These are phyloP conservation scores for Tinamus guttatus DNA, from an alignment of 2,113 vertebrate genomes.

Conservation along the genomic window DNA sequence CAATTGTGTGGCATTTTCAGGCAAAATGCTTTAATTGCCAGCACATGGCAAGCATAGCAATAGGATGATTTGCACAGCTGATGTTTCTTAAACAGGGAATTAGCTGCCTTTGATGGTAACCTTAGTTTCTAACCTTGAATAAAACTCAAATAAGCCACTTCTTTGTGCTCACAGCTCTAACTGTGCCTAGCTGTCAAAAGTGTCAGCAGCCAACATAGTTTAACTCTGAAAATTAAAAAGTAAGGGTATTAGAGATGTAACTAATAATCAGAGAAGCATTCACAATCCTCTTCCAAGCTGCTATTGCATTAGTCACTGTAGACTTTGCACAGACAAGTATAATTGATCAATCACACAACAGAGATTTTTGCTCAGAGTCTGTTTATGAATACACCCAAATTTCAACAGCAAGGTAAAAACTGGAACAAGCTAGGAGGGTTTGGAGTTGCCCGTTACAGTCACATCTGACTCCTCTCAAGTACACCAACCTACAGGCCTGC, in stretches of 20 bases:
- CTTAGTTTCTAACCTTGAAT: constrained; percentile 35
- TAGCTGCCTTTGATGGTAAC: constrained; percentile 36
- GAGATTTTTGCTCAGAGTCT: background rate
- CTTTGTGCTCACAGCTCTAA: constrained; percentile 7
- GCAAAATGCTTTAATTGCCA: constrained; percentile 60
- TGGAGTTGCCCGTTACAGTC: background rate
- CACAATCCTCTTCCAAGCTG: background rate
- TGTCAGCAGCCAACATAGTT: background rate
- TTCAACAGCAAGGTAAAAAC: background rate
- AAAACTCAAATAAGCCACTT: background rate
- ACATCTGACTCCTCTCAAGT: background rate
- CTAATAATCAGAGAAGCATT: background rate
- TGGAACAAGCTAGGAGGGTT: background rate
- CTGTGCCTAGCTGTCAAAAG: background rate
- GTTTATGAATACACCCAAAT: background rate
- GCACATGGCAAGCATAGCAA: background rate
- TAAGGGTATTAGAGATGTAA: background rate
- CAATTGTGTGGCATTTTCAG: background rate
- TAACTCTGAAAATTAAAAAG: background rate
- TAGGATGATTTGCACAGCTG: constrained; percentile 34
- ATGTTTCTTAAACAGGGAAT: constrained; percentile 35
- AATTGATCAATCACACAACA: background rate
- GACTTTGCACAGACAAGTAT: background rate
- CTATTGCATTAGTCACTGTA: background rate
- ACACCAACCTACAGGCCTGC: too few relatives aligned